These are phyloP conservation scores for Caenorhabditis becei DNA, from an alignment of 2,888 invertebrate genomes.

Conservation along the genomic window DNA sequence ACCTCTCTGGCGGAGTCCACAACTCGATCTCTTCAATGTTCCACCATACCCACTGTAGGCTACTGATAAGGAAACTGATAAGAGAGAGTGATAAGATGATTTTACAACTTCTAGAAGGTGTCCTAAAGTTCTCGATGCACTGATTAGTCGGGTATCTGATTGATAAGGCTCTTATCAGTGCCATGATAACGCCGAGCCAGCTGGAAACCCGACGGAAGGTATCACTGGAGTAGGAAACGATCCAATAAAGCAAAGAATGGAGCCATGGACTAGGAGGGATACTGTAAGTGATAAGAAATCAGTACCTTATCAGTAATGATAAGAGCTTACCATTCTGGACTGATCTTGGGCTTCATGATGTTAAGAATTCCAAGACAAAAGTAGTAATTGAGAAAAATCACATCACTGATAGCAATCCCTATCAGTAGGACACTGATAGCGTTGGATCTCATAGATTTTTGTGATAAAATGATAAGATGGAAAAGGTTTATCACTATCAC, in stretches of 20 bases:
- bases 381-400: background rate
- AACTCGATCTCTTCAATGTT: background rate
- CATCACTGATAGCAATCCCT: background rate
- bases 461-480: background rate
- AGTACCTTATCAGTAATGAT: too few species aligned
- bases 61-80: background rate
- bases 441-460: background rate
- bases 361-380: background rate
- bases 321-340: background rate
- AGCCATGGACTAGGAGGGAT: background rate
- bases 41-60: background rate
- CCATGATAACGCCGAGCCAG: background rate
- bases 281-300: background rate
- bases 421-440: background rate
- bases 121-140: background rate
- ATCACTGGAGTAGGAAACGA: background rate
- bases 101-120: background rate
- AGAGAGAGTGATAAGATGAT: background rate
- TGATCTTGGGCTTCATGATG: background rate
- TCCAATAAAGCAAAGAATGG: background rate
- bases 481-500: background rate
- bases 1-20: background rate
- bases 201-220: background rate
- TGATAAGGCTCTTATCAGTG: background rate
- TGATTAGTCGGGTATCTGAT: background rate